Conservation (phyloP, 2,113 vertebrate species). For the Elephantulus edwardii region DNA sequence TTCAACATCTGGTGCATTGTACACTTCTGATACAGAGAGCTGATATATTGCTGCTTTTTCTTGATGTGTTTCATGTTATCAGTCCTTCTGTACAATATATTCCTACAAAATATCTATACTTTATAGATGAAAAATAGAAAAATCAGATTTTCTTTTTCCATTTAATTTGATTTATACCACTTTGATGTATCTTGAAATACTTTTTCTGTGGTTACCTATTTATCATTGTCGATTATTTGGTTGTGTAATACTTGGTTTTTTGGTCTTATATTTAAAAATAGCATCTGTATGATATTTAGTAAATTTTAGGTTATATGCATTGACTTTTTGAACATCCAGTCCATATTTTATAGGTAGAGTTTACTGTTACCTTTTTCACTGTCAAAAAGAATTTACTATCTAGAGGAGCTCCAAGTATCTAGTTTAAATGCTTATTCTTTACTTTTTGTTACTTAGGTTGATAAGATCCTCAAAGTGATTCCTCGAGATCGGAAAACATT, state of each 20-base stretch:
- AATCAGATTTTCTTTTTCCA: constrained; percentile 14
- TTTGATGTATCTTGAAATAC: background rate
- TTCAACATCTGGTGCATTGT: background rate
- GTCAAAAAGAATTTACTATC: too few species aligned
- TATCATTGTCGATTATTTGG: background rate
- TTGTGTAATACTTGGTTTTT: constrained; percentile 1
- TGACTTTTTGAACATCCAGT: background rate
- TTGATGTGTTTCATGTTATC: background rate
- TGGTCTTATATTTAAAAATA: too few species aligned
- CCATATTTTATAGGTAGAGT: background rate
- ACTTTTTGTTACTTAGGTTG: constrained; percentile 86
- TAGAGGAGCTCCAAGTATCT: background rate
- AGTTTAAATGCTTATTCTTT: background rate
- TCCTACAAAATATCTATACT: background rate
- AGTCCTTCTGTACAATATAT: background rate
- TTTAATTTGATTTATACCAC: background rate
- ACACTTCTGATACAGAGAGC: background rate
- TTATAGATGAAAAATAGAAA: background rate
- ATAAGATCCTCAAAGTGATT: constrained; percentile 98
- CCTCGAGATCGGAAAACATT: constrained; percentile 95
- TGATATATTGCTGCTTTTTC: background rate
- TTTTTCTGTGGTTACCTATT: constrained; percentile 9
- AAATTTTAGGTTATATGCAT: constrained; percentile 17
- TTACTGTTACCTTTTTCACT: background rate
- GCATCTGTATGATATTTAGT: background rate